Evolutionary conservation across 2,113 vertebrate genomes (phyloP).

Genomic region (Empidonax alnorum): DNA sequence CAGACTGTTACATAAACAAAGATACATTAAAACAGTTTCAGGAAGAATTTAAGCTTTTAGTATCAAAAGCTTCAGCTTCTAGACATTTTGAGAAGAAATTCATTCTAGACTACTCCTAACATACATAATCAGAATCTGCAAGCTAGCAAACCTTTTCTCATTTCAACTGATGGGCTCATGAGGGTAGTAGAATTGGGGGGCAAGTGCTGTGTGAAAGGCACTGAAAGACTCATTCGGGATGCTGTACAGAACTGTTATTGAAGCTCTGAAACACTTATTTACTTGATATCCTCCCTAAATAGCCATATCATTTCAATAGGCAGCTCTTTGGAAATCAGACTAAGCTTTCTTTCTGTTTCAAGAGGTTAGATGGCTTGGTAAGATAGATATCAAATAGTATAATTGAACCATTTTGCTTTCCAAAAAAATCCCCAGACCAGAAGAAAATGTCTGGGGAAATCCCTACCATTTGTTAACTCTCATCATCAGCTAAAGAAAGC

Average conservation of each 20-base stretch:
- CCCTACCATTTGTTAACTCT: neutral
- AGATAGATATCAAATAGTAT: neutral
- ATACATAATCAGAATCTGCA: neutral
- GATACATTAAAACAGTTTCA: neutral
- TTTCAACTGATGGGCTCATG: rapidly evolving
- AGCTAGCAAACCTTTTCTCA: neutral
- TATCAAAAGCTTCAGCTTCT: neutral
- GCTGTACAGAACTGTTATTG: neutral
- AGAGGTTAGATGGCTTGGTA: neutral
- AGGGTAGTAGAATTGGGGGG: neutral
- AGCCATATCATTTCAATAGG: neutral
- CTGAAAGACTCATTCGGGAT: neutral
- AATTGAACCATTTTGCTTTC: neutral
- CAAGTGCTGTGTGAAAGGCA: neutral
- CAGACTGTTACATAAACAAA: constrained; percentile 38
- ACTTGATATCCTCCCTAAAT: neutral
- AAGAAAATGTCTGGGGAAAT: neutral
- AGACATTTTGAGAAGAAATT: neutral
- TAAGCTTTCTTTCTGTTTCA: neutral
- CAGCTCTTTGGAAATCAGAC: neutral
- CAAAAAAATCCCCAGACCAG: neutral
- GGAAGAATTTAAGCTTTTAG: neutral
- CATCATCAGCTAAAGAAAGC: neutral
- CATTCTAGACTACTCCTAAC: neutral
- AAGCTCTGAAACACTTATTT: neutral